A percentile compares a stretch with the other conserved stretches of the same genome.
These are phyloP conservation scores for Sweltsa coloradensis DNA, from an alignment of 1,140 invertebrate genomes.

Conservation along the genomic window DNA sequence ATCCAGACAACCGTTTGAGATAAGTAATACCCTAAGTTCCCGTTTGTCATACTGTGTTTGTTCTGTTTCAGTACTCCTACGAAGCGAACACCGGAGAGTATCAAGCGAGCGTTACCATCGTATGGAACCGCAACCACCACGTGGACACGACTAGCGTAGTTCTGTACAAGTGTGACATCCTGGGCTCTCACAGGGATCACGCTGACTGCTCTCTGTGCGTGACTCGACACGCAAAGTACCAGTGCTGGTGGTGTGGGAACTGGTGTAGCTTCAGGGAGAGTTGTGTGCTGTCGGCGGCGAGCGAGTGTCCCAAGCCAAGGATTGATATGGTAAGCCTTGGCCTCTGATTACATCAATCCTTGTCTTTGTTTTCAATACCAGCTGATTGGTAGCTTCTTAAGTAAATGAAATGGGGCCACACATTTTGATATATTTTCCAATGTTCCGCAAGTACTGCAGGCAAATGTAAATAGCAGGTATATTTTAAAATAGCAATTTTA, in stretches of 20 bases:
- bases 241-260: constrained; percentile 85
- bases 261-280: constrained; percentile 74
- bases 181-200: constrained; percentile 82
- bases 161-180: constrained; percentile 86
- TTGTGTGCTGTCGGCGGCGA: constrained; percentile 55
- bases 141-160: constrained; percentile 81
- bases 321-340: constrained; percentile 69
- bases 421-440: too few relatives aligned
- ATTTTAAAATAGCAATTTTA: too few relatives aligned
- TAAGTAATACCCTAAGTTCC: not conserved
- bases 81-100: constrained; percentile 74
- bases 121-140: constrained; percentile 88
- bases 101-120: constrained; percentile 74
- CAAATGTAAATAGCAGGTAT: too few relatives aligned
- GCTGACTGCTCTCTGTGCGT: constrained; percentile 91
- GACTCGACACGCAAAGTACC: constrained; percentile 73
- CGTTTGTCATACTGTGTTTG: not conserved
- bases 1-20: not conserved
- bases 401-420: too few relatives aligned
- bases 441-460: too few relatives aligned
- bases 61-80: constrained; percentile 62
- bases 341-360: too few relatives aligned
- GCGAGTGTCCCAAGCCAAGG: constrained; percentile 79
- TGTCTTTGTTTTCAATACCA: constrained; percentile 3
- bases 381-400: too few relatives aligned